phyloP scores from a whole-genome alignment of 1,140 invertebrate genomes.

The Pygmarrhopalites habei region DNA sequence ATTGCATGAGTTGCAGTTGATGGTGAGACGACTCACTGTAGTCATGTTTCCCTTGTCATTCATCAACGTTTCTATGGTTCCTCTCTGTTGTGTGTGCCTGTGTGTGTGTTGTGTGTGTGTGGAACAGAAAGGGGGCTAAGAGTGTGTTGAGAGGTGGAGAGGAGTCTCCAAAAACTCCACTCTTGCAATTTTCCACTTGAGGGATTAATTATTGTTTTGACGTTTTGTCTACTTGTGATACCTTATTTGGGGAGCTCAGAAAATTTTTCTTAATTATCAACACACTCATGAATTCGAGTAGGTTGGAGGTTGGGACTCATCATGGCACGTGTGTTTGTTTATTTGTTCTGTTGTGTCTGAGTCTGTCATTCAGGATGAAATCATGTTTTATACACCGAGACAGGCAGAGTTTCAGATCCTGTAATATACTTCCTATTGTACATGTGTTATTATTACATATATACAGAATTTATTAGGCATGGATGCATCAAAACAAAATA shows the following conservation, averaged over 20 bases:
- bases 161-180: conserved; percentile 13
- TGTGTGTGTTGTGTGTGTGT: too few relatives aligned
- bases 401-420: too few relatives aligned
- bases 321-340: conserved; percentile 15
- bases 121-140: neutral
- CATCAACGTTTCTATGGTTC: neutral
- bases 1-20: too few relatives aligned
- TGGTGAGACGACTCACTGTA: too few relatives aligned
- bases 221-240: neutral
- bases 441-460: too few relatives aligned
- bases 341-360: too few relatives aligned
- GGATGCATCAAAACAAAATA: too few relatives aligned
- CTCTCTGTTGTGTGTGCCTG: neutral
- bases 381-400: too few relatives aligned
- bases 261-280: conserved; percentile 23
- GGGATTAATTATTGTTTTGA: conserved; percentile 30
- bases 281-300: neutral
- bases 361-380: too few relatives aligned
- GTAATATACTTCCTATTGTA: too few relatives aligned
- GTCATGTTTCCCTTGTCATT: too few relatives aligned
- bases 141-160: neutral
- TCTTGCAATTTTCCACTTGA: conserved; percentile 21
- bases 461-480: too few relatives aligned
- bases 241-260: conserved; percentile 23
- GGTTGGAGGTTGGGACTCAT: neutral